Evolutionary conservation across 2,113 vertebrate genomes (phyloP).

Genomic region (Pseudorhombus dupliciocellatus): DNA sequence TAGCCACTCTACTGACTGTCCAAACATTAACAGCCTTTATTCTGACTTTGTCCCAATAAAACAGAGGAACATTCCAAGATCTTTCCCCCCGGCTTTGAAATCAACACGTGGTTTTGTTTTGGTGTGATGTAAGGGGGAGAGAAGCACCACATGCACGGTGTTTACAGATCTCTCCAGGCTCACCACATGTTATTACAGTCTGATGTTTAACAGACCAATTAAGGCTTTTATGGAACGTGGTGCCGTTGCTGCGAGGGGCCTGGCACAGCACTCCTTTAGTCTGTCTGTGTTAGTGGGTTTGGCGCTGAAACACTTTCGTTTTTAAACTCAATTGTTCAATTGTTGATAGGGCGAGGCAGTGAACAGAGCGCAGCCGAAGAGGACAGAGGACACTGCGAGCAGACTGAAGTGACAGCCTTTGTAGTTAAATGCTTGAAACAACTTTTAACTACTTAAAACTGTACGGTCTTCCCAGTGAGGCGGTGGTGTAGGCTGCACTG

Average conservation of each 20-base stretch:
- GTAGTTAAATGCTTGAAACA: constrained; percentile 18
- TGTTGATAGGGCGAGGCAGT: constrained; percentile 12
- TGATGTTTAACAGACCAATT: constrained; percentile 75
- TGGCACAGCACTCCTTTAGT: constrained; percentile 34
- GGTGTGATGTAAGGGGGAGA: constrained; percentile 17
- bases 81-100: constrained; percentile 7
- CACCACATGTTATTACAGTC: constrained; percentile 69
- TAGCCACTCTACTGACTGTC: background rate
- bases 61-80: background rate
- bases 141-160: constrained; percentile 58
- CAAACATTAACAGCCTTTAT: background rate
- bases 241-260: constrained; percentile 47
- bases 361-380: constrained; percentile 12
- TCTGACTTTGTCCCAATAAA: background rate
- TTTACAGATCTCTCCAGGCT: constrained; percentile 70
- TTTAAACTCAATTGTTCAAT: constrained; percentile 21
- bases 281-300: constrained; percentile 39
- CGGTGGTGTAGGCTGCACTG: constrained; percentile 5
- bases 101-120: constrained; percentile 55
- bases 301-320: constrained; percentile 36
- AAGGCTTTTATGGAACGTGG: constrained; percentile 70
- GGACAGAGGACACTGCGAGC: constrained; percentile 21
- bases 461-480: constrained; percentile 15
- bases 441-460: constrained; percentile 22
- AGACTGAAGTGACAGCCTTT: constrained; percentile 19